Conservation (phyloP, 2,113 vertebrate genomes). For the Platycercus adscitus region DNA sequence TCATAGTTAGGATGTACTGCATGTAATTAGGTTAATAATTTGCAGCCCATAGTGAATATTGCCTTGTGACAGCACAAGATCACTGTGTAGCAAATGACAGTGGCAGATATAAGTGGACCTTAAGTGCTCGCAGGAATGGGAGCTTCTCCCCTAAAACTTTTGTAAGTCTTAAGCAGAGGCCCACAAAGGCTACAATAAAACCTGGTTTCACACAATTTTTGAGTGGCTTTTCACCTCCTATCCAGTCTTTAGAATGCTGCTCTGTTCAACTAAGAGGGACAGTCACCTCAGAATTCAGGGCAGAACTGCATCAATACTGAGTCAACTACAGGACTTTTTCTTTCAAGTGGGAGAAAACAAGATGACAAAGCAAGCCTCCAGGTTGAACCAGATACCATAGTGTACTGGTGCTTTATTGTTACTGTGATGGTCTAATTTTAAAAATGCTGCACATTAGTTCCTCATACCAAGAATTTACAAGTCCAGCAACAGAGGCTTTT, state of each 20-base stretch:
- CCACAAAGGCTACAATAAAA: neutral
- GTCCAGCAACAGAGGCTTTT: neutral
- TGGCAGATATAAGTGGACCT: neutral
- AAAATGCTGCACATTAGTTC: neutral
- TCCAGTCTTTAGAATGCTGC: neutral
- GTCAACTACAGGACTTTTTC: neutral
- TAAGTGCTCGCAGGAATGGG: neutral
- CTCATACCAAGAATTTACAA: neutral
- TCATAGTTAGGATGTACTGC: neutral
- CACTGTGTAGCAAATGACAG: neutral
- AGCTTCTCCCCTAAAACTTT: neutral
- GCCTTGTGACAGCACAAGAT: neutral
- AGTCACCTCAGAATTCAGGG: neutral
- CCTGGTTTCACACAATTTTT: neutral
- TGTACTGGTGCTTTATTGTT: neutral
- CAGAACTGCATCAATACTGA: neutral
- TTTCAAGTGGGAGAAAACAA: neutral
- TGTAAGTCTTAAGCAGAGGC: neutral
- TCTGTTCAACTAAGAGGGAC: neutral
- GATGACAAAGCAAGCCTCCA: neutral
- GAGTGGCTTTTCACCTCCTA: neutral
- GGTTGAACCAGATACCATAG: fast-evolving
- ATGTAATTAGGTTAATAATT: neutral
- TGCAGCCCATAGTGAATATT: fast-evolving
- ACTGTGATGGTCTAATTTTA: neutral